phyloP scores from a whole-genome alignment of 35 echinoderm and acorn worm species.

The Hemicentrotus pulcherrimus region DNA sequence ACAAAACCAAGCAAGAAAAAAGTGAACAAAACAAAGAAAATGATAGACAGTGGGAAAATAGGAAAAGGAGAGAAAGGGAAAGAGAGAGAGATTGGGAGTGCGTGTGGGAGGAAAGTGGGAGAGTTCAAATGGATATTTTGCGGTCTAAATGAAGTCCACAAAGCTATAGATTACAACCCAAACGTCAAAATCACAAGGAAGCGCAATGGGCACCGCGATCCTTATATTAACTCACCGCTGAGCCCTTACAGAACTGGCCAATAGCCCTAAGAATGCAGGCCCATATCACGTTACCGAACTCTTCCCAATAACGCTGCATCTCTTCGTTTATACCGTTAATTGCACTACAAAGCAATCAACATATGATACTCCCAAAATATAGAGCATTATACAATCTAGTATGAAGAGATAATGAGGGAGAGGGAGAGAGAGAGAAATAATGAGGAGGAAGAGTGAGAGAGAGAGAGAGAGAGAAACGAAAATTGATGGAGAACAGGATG shows the following conservation, averaged over 20 bases:
- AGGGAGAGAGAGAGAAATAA: not conserved
- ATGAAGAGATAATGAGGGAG: not conserved
- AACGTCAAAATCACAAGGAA: not conserved
- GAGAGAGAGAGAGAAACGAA: not conserved
- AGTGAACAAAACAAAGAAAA: no score
- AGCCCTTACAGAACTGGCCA: not conserved
- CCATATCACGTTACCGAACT: slow-evolving; percentile 2
- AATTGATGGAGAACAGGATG: no score
- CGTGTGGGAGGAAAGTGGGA: not conserved
- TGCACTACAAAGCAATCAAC: slow-evolving; percentile 6
- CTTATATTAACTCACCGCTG: slow-evolving; percentile 23
- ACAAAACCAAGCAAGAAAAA: no score
- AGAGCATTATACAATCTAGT: not conserved
- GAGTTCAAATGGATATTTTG: not conserved
- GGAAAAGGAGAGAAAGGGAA: no score
- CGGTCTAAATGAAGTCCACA: slow-evolving; percentile 23
- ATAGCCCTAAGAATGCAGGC: not conserved
- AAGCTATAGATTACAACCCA: slow-evolving; percentile 28
- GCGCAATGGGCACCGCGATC: not conserved
- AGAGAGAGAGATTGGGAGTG: not conserved
- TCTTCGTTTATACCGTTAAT: slow-evolving; percentile 16
- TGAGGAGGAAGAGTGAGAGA: not conserved
- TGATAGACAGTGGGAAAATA: no score
- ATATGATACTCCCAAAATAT: slow-evolving; percentile 34
- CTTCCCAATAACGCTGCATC: not conserved